A percentile compares a stretch with the other conserved stretches of the same genome.
Conservation (phyloP, 2,797 vertebrate genomes). For the Artibeus jamaicensis region DNA sequence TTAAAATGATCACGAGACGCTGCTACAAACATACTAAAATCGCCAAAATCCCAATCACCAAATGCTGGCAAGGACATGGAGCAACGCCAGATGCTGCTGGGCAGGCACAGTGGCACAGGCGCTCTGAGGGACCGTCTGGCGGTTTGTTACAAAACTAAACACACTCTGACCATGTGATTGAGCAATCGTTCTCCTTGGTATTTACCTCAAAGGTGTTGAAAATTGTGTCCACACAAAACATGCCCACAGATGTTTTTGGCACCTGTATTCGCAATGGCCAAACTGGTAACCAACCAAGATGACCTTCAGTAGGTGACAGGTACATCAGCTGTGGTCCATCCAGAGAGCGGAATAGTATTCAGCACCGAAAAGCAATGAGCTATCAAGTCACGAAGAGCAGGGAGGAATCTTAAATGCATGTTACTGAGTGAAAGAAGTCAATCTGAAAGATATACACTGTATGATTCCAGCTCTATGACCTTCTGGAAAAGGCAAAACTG, state of each 20-base stretch:
- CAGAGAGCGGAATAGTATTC: neutral
- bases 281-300: neutral
- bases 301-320: neutral
- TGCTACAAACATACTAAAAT: neutral
- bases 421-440: neutral
- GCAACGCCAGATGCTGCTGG: neutral
- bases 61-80: rapidly evolving
- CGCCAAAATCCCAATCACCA: neutral
- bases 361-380: neutral
- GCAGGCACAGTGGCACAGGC: neutral
- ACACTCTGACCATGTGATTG: neutral
- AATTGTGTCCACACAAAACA: neutral
- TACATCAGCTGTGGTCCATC: neutral
- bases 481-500: neutral
- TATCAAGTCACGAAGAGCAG: neutral
- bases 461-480: neutral
- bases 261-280: neutral
- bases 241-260: neutral
- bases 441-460: neutral
- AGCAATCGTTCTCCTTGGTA: neutral
- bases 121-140: neutral
- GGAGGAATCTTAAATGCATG: neutral
- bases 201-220: neutral
- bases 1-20: neutral
- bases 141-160: neutral